Evolutionary conservation across 53 echinoderm and acorn worm genomes (phyloP).

Genomic region (Actinopyga echinites): DNA sequence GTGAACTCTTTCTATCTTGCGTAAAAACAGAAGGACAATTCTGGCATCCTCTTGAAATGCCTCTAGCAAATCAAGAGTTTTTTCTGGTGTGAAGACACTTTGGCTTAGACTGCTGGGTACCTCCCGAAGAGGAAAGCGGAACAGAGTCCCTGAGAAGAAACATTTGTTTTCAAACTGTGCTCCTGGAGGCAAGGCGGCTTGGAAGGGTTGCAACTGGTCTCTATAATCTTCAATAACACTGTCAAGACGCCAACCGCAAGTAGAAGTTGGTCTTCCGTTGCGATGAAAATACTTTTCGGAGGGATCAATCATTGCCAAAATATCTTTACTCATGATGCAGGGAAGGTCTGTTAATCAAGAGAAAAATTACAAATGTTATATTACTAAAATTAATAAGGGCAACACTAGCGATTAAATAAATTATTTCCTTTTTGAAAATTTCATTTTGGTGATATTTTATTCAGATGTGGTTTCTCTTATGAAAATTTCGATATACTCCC

Average conservation of each 20-base stretch:
- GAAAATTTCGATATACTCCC: too few relatives aligned
- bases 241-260: background rate
- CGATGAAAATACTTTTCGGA: slow-evolving; percentile 4
- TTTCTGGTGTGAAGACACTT: background rate
- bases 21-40: background rate
- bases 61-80: background rate
- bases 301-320: slow-evolving; percentile 8
- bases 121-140: background rate
- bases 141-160: background rate
- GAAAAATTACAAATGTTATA: background rate
- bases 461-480: too few relatives aligned
- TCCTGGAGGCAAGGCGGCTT: background rate
- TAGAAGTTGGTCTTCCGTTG: background rate
- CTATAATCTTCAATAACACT: background rate
- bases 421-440: too few relatives aligned
- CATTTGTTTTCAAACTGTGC: background rate
- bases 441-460: too few relatives aligned
- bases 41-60: background rate
- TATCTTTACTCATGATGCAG: slow-evolving; percentile 2
- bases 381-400: too few relatives aligned
- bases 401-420: too few relatives aligned
- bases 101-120: background rate
- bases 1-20: slow-evolving; percentile 8
- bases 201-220: background rate
- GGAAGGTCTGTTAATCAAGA: slow-evolving; percentile 13